These are phyloP conservation scores for Sander lucioperca DNA, from an alignment of 2,113 vertebrate species.

Conservation along the genomic window DNA sequence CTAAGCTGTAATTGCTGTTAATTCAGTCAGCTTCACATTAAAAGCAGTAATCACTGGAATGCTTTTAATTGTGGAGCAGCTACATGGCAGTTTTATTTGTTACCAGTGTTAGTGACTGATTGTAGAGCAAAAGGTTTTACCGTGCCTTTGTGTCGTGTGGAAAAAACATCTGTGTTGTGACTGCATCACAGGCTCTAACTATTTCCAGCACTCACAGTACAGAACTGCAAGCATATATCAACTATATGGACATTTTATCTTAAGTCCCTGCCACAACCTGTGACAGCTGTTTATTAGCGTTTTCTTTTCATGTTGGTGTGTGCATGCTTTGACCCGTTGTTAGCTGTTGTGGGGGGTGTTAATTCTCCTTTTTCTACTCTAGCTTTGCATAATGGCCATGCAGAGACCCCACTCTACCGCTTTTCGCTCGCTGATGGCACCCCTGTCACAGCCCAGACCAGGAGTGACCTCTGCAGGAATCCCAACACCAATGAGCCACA, in stretches of 20 bases:
- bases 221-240: neutral
- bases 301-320: neutral
- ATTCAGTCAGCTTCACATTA: neutral
- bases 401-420: constrained; percentile 94
- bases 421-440: constrained; percentile 97
- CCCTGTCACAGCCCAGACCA: constrained; percentile 94
- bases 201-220: neutral
- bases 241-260: neutral
- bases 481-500: constrained; percentile 91
- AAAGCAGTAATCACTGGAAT: neutral
- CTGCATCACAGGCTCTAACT: neutral
- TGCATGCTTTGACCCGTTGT: neutral
- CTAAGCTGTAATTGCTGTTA: neutral
- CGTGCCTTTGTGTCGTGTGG: neutral
- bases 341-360: neutral
- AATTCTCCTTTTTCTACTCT: constrained; percentile 43
- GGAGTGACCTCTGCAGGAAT: constrained; percentile 93
- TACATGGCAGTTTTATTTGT: neutral
- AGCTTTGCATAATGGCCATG: constrained; percentile 93
- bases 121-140: neutral
- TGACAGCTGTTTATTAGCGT: neutral
- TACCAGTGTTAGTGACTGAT: neutral
- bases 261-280: neutral
- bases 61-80: neutral
- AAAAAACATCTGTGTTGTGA: neutral